phyloP scores from a whole-genome alignment of 2,113 vertebrate species.

The Oxygymnocypris stewartii region DNA sequence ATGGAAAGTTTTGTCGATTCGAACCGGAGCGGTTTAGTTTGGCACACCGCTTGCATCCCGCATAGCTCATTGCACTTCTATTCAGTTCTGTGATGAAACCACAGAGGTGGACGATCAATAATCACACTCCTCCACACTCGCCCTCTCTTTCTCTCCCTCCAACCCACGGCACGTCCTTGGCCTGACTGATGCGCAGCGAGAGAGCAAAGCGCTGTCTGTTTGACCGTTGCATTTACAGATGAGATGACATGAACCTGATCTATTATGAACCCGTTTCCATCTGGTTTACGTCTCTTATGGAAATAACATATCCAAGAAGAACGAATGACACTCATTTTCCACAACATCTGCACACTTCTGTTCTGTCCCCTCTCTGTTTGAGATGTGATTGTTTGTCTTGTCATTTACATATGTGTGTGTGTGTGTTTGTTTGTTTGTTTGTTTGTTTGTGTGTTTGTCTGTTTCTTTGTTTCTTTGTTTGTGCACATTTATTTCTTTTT shows the following conservation, averaged over 20 bases:
- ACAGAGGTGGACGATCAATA: slow-evolving; percentile 5
- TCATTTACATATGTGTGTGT: neutral
- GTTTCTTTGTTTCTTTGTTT: no score
- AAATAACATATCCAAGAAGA: slow-evolving; percentile 45
- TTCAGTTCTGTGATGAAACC: slow-evolving; percentile 13
- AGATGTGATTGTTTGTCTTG: slow-evolving; percentile 24
- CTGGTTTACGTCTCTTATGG: slow-evolving; percentile 37
- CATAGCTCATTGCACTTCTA: neutral
- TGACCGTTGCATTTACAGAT: slow-evolving; percentile 28
- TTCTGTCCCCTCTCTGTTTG: neutral
- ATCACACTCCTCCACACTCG: neutral
- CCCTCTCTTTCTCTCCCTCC: neutral
- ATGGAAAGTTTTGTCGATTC: neutral
- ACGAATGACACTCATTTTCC: slow-evolving; percentile 32
- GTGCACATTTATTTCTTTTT: no score
- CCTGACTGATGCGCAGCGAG: neutral
- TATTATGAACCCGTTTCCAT: slow-evolving; percentile 38
- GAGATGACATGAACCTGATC: slow-evolving; percentile 13
- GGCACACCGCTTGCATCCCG: neutral
- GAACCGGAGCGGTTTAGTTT: neutral
- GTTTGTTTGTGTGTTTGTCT: neutral
- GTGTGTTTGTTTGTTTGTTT: no score
- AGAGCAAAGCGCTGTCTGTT: neutral
- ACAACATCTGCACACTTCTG: slow-evolving; percentile 40
- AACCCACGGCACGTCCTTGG: neutral